Evolutionary conservation across 2,113 vertebrate genomes (phyloP).

Genomic region (Cettia cetti): DNA sequence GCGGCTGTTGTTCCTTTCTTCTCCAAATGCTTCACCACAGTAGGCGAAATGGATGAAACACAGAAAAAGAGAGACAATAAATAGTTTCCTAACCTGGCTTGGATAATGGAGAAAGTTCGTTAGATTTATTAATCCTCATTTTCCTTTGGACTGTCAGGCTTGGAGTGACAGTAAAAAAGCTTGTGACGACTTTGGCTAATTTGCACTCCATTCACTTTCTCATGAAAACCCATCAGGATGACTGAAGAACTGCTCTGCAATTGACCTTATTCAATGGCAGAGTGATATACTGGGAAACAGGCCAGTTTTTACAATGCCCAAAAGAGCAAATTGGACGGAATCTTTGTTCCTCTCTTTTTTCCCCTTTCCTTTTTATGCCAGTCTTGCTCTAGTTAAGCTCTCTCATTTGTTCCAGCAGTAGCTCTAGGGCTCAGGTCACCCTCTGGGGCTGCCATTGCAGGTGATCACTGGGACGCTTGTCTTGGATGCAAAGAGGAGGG

Average conservation of each 20-base stretch:
- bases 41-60: conserved; percentile 55
- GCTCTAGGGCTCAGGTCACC: conserved; percentile 67
- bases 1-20: conserved; percentile 55
- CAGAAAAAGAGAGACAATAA: conserved; percentile 63
- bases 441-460: conserved; percentile 69
- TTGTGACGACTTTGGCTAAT: conserved; percentile 79
- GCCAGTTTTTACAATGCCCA: conserved; percentile 80
- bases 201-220: conserved; percentile 81
- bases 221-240: conserved; percentile 78
- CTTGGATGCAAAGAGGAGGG: conserved; percentile 18
- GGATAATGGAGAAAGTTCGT: conserved; percentile 68
- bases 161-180: conserved; percentile 78
- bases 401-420: conserved; percentile 67
- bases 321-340: conserved; percentile 83
- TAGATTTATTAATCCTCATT: conserved; percentile 72
- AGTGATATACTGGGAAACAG: conserved; percentile 79
- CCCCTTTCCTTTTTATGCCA: conserved; percentile 67
- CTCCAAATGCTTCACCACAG: conserved; percentile 41
- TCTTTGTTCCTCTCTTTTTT: conserved; percentile 75
- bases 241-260: conserved; percentile 74
- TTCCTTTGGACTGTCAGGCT: conserved; percentile 72
- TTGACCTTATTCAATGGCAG: conserved; percentile 79
- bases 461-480: conserved; percentile 52
- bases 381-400: conserved; percentile 73
- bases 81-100: conserved; percentile 74